A percentile compares a stretch with the other conserved stretches of the same genome.
Conservation (phyloP, 2,888 invertebrate genomes). For the Acronicta psi region DNA sequence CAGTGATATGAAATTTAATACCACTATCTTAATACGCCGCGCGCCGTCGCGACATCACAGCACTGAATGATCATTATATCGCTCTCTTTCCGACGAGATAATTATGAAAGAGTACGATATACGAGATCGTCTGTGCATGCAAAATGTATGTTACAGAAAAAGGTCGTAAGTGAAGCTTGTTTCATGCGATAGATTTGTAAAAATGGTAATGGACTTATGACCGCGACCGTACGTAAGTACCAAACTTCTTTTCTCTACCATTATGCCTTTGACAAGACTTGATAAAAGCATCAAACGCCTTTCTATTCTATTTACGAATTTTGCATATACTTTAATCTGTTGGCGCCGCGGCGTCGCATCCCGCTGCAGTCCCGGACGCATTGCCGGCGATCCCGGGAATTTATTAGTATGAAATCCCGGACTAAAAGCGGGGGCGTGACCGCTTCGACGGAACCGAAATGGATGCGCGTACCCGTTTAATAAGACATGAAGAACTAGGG, state of each 20-base stretch:
- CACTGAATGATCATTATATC: too few species aligned
- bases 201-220: too few species aligned
- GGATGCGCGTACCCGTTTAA: conserved; percentile 60
- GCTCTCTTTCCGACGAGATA: too few species aligned
- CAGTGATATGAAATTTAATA: too few species aligned
- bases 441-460: conserved; percentile 53
- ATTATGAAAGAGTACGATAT: too few species aligned
- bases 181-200: too few species aligned
- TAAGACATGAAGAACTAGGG: conserved; percentile 54
- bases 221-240: too few species aligned
- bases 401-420: conserved; percentile 66
- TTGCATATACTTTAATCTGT: conserved; percentile 70
- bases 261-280: conserved; percentile 13
- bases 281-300: conserved; percentile 38
- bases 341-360: conserved; percentile 72
- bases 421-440: conserved; percentile 50
- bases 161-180: too few species aligned
- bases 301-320: conserved; percentile 66
- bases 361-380: conserved; percentile 64
- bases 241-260: not conserved
- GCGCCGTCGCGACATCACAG: too few species aligned
- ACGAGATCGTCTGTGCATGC: too few species aligned
- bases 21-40: too few species aligned
- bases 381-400: conserved; percentile 62
- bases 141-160: too few species aligned